Percentiles rank a stretch among this genome's conserved stretches.
phyloP scores from a whole-genome alignment of 1,140 invertebrate genomes.

The Ridgeia piscesae region DNA sequence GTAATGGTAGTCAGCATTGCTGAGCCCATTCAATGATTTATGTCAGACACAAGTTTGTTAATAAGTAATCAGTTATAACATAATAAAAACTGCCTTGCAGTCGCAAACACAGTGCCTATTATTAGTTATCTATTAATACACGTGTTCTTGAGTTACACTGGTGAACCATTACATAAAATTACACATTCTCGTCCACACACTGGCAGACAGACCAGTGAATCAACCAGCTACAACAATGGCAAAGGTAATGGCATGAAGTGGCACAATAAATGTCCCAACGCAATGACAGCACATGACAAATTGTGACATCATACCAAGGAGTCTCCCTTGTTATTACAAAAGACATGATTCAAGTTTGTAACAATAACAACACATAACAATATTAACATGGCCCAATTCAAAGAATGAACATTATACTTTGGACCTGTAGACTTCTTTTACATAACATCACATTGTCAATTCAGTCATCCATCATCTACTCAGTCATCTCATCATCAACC shows the following conservation, averaged over 20 bases:
- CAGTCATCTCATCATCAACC: too few relatives aligned
- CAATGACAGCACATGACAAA: neutral
- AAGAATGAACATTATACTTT: neutral
- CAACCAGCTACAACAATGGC: too few relatives aligned
- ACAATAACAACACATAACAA: neutral
- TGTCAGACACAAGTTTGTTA: too few relatives aligned
- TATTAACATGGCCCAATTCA: neutral
- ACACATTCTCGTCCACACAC: too few relatives aligned
- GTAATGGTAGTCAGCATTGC: neutral
- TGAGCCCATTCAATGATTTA: neutral
- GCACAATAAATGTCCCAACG: neutral
- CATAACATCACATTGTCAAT: neutral
- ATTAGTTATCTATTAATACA: too few relatives aligned
- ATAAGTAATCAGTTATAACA: too few relatives aligned
- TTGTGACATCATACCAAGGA: neutral
- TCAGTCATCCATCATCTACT: neutral
- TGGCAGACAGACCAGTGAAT: too few relatives aligned
- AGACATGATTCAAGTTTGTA: neutral
- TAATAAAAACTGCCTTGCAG: too few relatives aligned
- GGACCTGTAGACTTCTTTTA: neutral
- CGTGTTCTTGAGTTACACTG: too few relatives aligned
- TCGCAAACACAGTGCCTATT: too few relatives aligned
- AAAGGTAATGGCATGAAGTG: neutral
- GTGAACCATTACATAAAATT: too few relatives aligned
- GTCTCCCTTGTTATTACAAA: neutral